Base-by-base conservation (phyloP, 2,888 invertebrate genomes). In the Cephus pygmeus region DNA sequence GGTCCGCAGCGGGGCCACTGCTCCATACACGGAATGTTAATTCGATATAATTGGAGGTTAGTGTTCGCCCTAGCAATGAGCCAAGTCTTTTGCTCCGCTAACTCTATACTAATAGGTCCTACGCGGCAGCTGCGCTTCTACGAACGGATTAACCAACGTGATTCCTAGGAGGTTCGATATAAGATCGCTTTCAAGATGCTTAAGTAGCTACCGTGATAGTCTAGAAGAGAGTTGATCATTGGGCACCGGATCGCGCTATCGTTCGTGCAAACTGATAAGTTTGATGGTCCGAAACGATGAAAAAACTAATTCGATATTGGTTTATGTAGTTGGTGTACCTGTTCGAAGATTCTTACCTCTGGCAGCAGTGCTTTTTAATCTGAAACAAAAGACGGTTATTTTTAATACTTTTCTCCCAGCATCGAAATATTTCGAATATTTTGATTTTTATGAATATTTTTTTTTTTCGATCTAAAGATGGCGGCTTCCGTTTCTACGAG, bases 291-390 rank as follows among this genome's bases (percentile, higher is more conserved):
- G 9, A 56, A 23, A 23, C 15, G 23, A 56, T 9, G 23, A 56
- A 56, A 9, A 23, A 23, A 23, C 33, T 9, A 56, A 56, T 56
- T 56, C 23, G 23, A 23, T 23, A 23, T 23, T 56, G 23, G 23
- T 56, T 56, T 56, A 9, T 9, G 9, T 2, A 9, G 9, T 56
- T 9, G 56, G 6, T 56, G 2, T 56, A 9, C 23, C 23, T 56
- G 56, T 56, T 6, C 12, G 31, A 69, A 69, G 56, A 75, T 82
- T 75, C 83, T 90, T 85, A 91, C 91, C 91, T 90, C 90, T 87
- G 86, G 90, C 90, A 77, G 89, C 87, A 34, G 89, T 86, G 80
- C 89, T 90, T 83, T 91, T 91, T 81, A 91, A 84, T 83, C 90
- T 90, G 90, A 79, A 90, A 90, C 87, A 87, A 69, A 85, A 79